phyloP scores from a whole-genome alignment of 2,113 vertebrate species.

The Falco punctatus region DNA sequence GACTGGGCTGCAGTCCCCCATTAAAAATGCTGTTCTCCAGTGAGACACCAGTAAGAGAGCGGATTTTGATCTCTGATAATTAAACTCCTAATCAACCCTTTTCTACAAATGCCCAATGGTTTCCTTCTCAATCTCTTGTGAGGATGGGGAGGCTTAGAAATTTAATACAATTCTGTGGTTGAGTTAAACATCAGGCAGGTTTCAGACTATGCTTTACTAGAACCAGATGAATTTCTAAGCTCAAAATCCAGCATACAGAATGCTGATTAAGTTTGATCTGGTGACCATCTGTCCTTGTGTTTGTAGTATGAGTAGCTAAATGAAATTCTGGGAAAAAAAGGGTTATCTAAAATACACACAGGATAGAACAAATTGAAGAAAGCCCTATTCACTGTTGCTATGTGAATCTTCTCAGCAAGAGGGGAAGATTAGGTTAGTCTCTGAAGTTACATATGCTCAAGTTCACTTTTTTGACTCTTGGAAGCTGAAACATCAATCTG shows the following conservation, averaged over 20 bases:
- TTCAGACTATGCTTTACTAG: slow-evolving; percentile 60
- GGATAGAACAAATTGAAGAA: slow-evolving; percentile 62
- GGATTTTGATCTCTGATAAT: slow-evolving; percentile 41
- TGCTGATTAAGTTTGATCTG: slow-evolving; percentile 70
- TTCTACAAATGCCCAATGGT: background rate
- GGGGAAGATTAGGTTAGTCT: slow-evolving; percentile 19
- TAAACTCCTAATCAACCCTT: slow-evolving; percentile 45
- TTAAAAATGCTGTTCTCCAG: slow-evolving; percentile 13
- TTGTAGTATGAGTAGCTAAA: slow-evolving; percentile 67
- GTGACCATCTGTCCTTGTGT: slow-evolving; percentile 69
- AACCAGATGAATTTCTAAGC: slow-evolving; percentile 72
- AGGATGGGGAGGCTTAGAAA: slow-evolving; percentile 56
- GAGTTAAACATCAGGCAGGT: slow-evolving; percentile 64
- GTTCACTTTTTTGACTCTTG: slow-evolving; percentile 18
- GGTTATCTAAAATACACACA: slow-evolving; percentile 58
- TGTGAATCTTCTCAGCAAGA: slow-evolving; percentile 50
- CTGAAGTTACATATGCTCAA: slow-evolving; percentile 6
- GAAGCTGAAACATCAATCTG: slow-evolving; percentile 25
- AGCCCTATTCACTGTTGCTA: slow-evolving; percentile 49
- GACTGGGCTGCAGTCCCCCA: background rate
- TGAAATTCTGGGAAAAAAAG: slow-evolving; percentile 54
- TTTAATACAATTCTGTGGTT: slow-evolving; percentile 55
- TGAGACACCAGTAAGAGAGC: background rate
- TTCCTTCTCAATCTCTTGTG: slow-evolving; percentile 26
- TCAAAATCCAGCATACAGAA: slow-evolving; percentile 62